A percentile compares a stretch with the other conserved stretches of the same genome.
These are phyloP conservation scores for Lumbricus terrestris DNA, from an alignment of 2,888 invertebrate species.

Conservation along the genomic window DNA sequence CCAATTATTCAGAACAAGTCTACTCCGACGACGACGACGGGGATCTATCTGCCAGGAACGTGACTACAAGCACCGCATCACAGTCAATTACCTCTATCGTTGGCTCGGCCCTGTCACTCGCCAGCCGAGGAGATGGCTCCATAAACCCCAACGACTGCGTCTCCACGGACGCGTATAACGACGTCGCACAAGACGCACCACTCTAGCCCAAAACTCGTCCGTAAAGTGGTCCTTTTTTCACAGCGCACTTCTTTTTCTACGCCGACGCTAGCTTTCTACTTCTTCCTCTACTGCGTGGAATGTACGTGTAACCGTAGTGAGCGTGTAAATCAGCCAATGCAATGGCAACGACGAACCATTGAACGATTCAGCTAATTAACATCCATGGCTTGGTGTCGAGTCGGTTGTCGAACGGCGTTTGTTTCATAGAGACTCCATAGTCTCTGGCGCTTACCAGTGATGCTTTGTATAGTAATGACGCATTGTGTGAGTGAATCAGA, in stretches of 20 bases:
- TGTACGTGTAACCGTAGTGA: not conserved
- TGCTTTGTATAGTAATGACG: not conserved
- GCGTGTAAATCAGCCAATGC: not conserved
- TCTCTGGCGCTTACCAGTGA: not conserved
- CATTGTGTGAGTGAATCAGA: not conserved
- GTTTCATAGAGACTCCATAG: not conserved
- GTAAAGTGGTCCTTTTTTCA: not conserved
- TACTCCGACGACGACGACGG: not conserved
- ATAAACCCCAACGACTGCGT: not conserved
- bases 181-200: constrained; percentile 3
- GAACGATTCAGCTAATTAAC: not conserved
- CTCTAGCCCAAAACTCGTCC: not conserved
- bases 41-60: not conserved
- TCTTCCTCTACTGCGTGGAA: not conserved
- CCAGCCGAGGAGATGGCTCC: not conserved
- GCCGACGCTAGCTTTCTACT: too few species aligned
- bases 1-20: not conserved
- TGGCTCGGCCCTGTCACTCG: not conserved
- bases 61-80: not conserved
- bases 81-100: not conserved
- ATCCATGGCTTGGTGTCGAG: not conserved
- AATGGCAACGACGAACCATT: not conserved
- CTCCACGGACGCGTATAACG: not conserved
- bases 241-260: not conserved
- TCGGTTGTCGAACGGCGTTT: not conserved